Evolutionary conservation across 2,797 vertebrate genomes (phyloP).

Genomic region (Eremophila alpestris): DNA sequence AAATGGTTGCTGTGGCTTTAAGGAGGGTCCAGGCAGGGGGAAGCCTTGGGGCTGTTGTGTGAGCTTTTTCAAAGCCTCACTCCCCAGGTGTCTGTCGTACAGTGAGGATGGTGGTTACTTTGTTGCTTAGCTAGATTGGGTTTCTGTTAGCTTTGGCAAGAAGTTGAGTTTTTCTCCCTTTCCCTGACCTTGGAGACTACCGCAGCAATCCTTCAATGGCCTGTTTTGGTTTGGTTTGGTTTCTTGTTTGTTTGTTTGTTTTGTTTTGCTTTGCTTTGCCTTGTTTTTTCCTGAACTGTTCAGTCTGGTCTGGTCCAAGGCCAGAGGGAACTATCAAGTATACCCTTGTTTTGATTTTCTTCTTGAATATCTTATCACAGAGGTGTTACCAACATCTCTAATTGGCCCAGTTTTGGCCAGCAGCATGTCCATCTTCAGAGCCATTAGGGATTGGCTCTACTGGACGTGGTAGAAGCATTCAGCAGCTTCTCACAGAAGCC

Average conservation of each 20-base stretch:
- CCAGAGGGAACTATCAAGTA: not conserved
- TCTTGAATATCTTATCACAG: not conserved
- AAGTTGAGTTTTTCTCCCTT: not conserved
- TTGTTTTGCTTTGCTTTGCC: not conserved
- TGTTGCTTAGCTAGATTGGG: not conserved
- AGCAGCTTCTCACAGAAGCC: not conserved
- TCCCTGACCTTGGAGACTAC: not conserved
- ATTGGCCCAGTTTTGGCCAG: not conserved
- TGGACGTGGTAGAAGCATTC: not conserved
- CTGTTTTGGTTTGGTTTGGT: too few species aligned
- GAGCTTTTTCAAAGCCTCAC: not conserved
- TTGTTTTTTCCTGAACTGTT: not conserved
- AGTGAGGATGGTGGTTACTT: not conserved
- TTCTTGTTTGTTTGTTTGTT: too few species aligned
- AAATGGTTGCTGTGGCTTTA: not conserved
- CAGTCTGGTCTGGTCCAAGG: not conserved
- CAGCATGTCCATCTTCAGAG: not conserved
- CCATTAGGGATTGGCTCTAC: not conserved
- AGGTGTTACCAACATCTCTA: not conserved
- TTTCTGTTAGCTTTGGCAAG: not conserved
- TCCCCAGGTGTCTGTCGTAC: not conserved
- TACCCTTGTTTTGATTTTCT: not conserved
- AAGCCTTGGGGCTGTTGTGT: rapidly evolving
- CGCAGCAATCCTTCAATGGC: rapidly evolving
- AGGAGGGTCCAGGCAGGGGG: not conserved